Percentiles rank a stretch among this genome's conserved stretches.
Evolutionary conservation across 2,797 vertebrate species (phyloP).

Genomic region (Melopsittacus undulatus): DNA sequence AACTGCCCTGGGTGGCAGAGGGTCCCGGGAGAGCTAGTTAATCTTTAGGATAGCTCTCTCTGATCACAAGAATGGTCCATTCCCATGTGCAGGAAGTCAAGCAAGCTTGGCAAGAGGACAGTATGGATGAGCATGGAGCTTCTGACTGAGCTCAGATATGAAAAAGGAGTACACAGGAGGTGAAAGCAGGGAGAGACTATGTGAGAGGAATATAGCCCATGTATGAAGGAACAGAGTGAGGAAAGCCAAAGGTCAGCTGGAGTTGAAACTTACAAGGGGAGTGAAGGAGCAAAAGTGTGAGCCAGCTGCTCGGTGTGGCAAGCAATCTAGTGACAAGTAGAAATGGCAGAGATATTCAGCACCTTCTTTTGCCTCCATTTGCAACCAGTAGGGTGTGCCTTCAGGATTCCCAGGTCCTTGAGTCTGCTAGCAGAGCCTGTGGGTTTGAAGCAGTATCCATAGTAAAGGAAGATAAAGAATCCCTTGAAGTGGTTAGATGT

Average conservation of each 20-base stretch:
- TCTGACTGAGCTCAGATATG: background rate
- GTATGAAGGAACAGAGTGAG: background rate
- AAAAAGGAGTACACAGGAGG: background rate
- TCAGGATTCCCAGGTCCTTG: background rate
- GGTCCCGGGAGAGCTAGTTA: background rate
- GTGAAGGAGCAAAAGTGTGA: background rate
- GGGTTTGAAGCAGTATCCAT: background rate
- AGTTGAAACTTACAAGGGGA: background rate
- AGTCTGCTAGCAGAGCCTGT: background rate
- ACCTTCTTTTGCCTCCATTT: background rate
- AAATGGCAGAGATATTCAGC: background rate
- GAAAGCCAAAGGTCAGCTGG: background rate
- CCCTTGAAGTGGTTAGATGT: background rate
- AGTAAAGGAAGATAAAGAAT: background rate
- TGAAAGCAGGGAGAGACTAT: background rate
- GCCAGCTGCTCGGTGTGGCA: background rate
- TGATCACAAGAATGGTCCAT: fast-evolving
- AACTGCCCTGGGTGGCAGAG: background rate
- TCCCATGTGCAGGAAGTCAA: background rate
- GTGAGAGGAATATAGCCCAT: background rate
- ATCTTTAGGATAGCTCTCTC: background rate
- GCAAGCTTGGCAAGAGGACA: background rate
- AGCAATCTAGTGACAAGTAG: background rate
- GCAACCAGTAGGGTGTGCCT: background rate
- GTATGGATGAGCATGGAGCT: background rate